Base-by-base conservation (phyloP, 2,113 vertebrate species). In the Chunga burmeisteri region DNA sequence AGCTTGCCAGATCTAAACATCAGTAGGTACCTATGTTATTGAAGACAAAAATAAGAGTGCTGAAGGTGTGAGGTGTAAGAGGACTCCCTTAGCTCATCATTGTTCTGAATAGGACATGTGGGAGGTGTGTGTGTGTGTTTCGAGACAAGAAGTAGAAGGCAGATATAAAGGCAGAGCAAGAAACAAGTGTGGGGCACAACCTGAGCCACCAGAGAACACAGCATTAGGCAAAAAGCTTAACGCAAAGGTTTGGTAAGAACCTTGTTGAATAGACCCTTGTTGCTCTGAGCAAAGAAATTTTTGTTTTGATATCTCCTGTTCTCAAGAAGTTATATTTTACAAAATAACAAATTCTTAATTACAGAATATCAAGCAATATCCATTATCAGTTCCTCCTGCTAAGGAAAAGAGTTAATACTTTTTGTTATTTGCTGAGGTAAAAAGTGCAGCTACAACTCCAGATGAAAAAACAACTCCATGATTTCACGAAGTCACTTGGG, bases 371-470 rank as follows among this genome's bases (percentile, higher is more conserved):
- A 4, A 90, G 59, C 27, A 42, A 16, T 32, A 55, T n/a, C 52
- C 14, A 25, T 55, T 83, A 40, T 40, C 40, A 40, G 38, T 50
- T 94, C 59, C 10, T 74, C 21, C 29, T 71, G 19, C 56, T 25
- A 66, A 73, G 71, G 29, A 87, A 85, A 42, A 67, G 40, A 78
- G 25, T n/a, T 40, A 36, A 50, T 85, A 13, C 56, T 81, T 78
- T 62, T 71, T 70, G 55, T 82, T 68, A 25, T 32, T 27, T 84
- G 56, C 52, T 62, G 83, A 89, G 68, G 91, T 96, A 84, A 79
- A 89, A 96, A 96, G 73, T 89, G n/a, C 91, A 96, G 25, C 75
- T 25, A 63, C 42, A n/a, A 36, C 68, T 95, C 55, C 62, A 66
- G 72, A 58, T 71, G 67, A 25, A 67, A 88, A 88, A 86, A 55